These are phyloP conservation scores for Donacobius atricapilla DNA, from an alignment of 2,113 vertebrate species.

Conservation along the genomic window DNA sequence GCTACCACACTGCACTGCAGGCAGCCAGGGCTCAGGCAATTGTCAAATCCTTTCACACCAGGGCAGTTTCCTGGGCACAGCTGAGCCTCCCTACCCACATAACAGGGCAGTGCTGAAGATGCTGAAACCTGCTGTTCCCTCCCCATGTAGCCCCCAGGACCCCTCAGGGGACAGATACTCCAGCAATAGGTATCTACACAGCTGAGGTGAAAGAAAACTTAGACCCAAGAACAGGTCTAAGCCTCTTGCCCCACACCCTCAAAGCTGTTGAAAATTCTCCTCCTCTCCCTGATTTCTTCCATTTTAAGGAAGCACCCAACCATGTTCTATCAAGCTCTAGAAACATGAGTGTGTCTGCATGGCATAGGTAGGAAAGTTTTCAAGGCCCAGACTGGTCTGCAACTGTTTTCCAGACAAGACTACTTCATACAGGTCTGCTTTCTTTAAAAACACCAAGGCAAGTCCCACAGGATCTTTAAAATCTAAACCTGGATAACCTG, in stretches of 20 bases:
- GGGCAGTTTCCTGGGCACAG: not conserved
- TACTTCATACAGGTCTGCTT: not conserved
- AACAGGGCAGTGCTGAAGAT: not conserved
- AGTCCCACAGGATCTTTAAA: not conserved
- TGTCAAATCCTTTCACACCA: not conserved
- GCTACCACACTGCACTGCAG: not conserved
- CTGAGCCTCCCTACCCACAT: not conserved
- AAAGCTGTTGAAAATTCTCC: not conserved
- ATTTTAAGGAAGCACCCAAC: not conserved
- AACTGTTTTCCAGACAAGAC: not conserved
- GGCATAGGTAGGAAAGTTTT: not conserved
- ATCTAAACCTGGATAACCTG: not conserved
- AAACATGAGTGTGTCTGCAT: not conserved
- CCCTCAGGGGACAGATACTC: not conserved
- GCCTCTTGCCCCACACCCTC: not conserved
- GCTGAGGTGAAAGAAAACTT: not conserved
- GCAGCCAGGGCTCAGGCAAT: not conserved
- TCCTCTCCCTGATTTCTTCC: not conserved
- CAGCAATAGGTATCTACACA: not conserved
- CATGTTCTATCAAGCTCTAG: not conserved
- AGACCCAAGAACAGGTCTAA: not conserved
- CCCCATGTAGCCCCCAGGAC: not conserved
- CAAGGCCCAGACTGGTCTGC: not conserved
- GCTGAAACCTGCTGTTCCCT: not conserved
- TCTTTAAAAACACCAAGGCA: not conserved